Percentiles rank a stretch among this genome's conserved stretches.
These are phyloP conservation scores for zebrafish (Danio rerio) DNA, from an alignment of 2,113 vertebrate species.

Conservation along the genomic window DNA sequence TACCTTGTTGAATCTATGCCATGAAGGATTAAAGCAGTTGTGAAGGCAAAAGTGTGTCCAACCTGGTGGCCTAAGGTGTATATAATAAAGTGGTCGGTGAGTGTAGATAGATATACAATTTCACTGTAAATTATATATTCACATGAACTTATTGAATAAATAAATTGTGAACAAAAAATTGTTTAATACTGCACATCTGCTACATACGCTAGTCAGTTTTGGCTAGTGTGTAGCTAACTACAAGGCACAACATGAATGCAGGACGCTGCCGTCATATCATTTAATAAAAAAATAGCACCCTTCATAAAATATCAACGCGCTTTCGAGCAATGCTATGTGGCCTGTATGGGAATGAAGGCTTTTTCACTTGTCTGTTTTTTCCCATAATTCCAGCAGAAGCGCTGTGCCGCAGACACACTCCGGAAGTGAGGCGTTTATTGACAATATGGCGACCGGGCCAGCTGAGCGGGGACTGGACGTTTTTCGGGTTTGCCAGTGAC, in stretches of 20 bases:
- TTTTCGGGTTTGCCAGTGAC: conserved; percentile 66
- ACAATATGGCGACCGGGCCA: conserved; percentile 83
- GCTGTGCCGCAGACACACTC: conserved; percentile 66
- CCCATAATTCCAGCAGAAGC: conserved; percentile 72
- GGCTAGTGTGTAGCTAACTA: no score
- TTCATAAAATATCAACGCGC: neutral
- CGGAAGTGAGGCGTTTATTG: conserved; percentile 88
- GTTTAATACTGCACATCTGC: no score
- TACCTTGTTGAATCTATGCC: no score
- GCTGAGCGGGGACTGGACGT: conserved; percentile 68
- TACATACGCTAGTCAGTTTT: no score
- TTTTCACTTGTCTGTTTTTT: conserved; percentile 57
- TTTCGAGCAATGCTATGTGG: neutral
- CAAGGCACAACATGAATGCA: neutral
- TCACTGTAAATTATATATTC: no score
- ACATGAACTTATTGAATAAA: no score
- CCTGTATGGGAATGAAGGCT: conserved; percentile 6
- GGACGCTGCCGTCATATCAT: neutral
- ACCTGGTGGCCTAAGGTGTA: no score
- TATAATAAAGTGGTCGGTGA: no score
- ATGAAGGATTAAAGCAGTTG: no score
- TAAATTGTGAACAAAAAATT: no score
- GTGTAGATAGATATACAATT: no score
- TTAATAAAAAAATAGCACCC: neutral
- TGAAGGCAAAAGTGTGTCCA: no score